Evolutionary conservation across 30 jellyfish, hydroid and myxozoan genomes (phyloP).

Genomic region (Aurelia aurita complex sp. Pacific): DNA sequence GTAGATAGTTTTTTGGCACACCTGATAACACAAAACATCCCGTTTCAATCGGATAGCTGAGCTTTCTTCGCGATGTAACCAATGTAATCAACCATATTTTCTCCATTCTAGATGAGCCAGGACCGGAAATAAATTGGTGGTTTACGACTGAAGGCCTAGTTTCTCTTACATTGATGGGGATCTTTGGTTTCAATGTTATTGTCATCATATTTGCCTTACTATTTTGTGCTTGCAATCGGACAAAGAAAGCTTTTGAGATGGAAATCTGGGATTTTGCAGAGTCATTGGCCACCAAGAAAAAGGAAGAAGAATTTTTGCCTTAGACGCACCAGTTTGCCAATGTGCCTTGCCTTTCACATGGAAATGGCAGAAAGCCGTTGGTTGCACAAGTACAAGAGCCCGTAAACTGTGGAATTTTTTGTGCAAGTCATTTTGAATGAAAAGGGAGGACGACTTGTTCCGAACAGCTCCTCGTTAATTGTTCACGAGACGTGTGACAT

Average conservation of each 20-base stretch:
- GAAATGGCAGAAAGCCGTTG: too few relatives aligned
- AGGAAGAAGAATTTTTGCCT: background rate
- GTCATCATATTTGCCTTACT: constrained; percentile 34
- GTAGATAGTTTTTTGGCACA: too few relatives aligned
- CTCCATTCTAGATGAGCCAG: background rate
- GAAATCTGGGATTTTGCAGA: constrained; percentile 42
- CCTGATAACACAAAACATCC: too few relatives aligned
- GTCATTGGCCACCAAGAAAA: background rate
- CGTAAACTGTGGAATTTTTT: too few relatives aligned
- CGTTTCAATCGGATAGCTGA: background rate
- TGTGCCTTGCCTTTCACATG: too few relatives aligned
- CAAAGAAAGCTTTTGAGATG: constrained; percentile 38
- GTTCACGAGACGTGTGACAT: too few relatives aligned
- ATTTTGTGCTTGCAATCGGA: constrained; percentile 52
- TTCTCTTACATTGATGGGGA: constrained; percentile 22
- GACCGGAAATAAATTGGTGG: constrained; percentile 9
- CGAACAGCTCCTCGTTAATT: too few relatives aligned
- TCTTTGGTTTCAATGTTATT: constrained; percentile 27
- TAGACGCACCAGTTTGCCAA: too few relatives aligned
- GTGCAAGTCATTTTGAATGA: too few relatives aligned
- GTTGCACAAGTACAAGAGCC: too few relatives aligned
- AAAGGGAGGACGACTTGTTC: too few relatives aligned
- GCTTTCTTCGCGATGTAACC: background rate
- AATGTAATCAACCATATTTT: background rate
- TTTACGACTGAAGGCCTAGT: constrained; percentile 32